Conservation (phyloP, 92 coral and sea anemone species). For the Phymanthus crucifer region DNA sequence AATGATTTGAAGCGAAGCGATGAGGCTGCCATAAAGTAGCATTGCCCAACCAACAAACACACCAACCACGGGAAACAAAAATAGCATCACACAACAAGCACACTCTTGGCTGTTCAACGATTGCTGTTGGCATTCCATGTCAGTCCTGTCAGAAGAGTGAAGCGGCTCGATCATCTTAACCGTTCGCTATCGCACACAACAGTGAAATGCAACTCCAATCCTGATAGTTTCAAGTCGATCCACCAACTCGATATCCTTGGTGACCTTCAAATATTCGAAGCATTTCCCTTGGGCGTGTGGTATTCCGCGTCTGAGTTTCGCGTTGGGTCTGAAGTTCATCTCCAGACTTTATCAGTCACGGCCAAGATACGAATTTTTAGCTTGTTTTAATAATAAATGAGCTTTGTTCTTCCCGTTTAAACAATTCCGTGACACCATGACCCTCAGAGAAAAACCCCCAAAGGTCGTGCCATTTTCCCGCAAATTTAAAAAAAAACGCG, state of each 20-base stretch:
- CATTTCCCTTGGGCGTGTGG: neutral
- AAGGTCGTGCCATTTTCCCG: constrained; percentile 12
- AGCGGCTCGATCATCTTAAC: neutral
- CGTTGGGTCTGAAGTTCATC: neutral
- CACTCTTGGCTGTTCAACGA: neutral
- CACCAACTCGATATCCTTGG: neutral
- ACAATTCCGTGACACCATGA: neutral
- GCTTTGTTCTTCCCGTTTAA: neutral
- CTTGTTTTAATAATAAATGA: neutral
- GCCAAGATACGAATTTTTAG: neutral
- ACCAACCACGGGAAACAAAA: constrained; percentile 30
- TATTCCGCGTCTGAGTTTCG: neutral
- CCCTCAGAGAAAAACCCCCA: neutral
- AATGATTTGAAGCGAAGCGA: constrained; percentile 18
- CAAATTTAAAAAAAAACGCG: neutral
- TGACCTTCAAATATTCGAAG: constrained; percentile 1
- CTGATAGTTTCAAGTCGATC: neutral
- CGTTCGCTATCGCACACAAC: neutral
- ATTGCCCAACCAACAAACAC: constrained; percentile 39
- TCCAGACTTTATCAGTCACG: neutral
- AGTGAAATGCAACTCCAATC: neutral
- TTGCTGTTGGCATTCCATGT: neutral
- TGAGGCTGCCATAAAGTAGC: constrained; percentile 30
- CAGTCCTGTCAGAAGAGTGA: neutral
- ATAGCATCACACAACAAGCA: neutral